Evolutionary conservation across 2,888 invertebrate species (phyloP), one percentile per base, ranked within the genome.

Genomic region (Cosmia pyralina): DNA sequence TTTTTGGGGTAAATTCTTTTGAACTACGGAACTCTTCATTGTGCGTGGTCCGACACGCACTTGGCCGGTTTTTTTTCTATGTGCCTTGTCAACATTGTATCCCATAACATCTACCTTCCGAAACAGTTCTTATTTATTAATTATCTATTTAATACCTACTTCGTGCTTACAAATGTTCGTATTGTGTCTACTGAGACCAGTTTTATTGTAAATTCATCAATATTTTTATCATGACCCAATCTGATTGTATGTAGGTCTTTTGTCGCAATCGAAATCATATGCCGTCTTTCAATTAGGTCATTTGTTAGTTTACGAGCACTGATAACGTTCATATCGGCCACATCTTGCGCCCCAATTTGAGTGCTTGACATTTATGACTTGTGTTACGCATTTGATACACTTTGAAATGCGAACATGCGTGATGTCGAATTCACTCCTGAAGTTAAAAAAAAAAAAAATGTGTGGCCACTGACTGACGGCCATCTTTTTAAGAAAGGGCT

Each of bases 251-350:
- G 34, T 46, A 55, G 34, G 3, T 44, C 44, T 52, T 75, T 10
- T 44, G 15, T 46, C 58, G 44, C 55, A 74, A 58, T 73, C 22
- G n/a, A 52, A 46, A 52, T 60, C 41, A 59, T 17, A 22, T 50
- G 46, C 6, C 46, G 28, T 48, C 46, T 50, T 60, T 53, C 22
- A 77, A 77, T 77, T 81, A 59, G 81, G 79, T 66, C 70, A 81
- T 76, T 66, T 22, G 53, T 64, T n/a, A 53, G 48, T 76, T 81
- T 79, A 81, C 62, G 77, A 57, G 60, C 57, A n/a, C 28, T 34
- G 82, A 79, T 79, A 79, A 67, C 7, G 46, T 59, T 66, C 10
- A 19, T 68, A 75, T 78, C 62, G 13, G n/a, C 4, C 5, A 34
- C 48, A 58, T 38, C 46, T 28, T 58, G 55, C 38, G 79, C 15